Base-by-base conservation (phyloP, 2,888 invertebrate species). In the Spodoptera exigua region DNA sequence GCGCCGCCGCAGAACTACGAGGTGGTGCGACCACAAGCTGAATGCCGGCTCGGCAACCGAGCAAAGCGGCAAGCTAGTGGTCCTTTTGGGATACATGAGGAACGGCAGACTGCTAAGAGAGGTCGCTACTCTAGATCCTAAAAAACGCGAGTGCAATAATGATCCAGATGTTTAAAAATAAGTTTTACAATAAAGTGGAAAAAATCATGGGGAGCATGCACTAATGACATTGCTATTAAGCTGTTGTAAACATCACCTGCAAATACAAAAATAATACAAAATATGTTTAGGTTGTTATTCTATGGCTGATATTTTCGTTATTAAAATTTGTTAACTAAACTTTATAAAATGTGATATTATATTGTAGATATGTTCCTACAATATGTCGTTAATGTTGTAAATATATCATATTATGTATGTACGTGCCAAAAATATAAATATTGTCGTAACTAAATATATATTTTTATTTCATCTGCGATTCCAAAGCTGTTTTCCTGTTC, bases 111-210 rank as follows among this genome's bases (percentile, higher is more conserved):
- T 81, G 96, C 98, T 0, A 98, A 99, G 87, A 95, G 99, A 54
- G 97, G 98, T 65, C 99, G 98, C 85, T 99, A 98, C 90, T 99
- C 99, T 1, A 5, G 27, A 27, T 27, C 1, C 27, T 27, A 95
- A 99, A 72, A 96, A 99, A 78, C 95, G 99, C 62, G 98, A 97
- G 61, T 98, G 98, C 85, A 99, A 99, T 89, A 99, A 99, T 81
- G 99, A 99, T 92, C 99, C 99, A 0, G 99, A 99, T 86, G 99
- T 99, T 89, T 78, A 99, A 99, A 91, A 98, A 98, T 79, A 98
- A 98, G 84, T 99, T 99, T 95, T 99, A 99, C 94, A 98, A 99
- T 93, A 99, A 99, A 90, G 91, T 99, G 89, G 99, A 99, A 84
- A 95, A 54, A 98, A 97, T 87, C 99, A 99, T 89, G 99, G 99